These are phyloP conservation scores for Gallinago media DNA, from an alignment of 2,113 vertebrate species.

Conservation along the genomic window DNA sequence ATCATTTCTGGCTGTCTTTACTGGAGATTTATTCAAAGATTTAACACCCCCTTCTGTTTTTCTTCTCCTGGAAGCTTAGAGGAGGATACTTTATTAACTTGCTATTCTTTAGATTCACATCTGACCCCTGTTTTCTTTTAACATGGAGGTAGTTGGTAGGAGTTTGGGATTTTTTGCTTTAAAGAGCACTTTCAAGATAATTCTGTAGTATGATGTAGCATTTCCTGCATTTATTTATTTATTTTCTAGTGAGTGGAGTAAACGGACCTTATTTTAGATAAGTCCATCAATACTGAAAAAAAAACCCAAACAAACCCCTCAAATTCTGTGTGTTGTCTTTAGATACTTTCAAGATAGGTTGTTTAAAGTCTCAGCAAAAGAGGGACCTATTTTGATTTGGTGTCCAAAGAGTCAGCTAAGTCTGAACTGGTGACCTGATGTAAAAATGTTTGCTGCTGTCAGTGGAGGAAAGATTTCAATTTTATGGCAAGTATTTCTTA, in stretches of 20 bases:
- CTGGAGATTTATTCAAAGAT: slow-evolving; percentile 53
- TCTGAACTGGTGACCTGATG: neutral
- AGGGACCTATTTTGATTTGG: neutral
- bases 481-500: neutral
- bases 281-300: neutral
- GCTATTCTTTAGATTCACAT: neutral
- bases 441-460: neutral
- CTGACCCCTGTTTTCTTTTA: slow-evolving; percentile 39
- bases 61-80: slow-evolving; percentile 36
- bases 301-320: neutral
- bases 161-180: neutral
- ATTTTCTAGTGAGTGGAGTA: neutral
- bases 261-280: neutral
- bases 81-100: slow-evolving; percentile 48
- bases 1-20: slow-evolving; percentile 52
- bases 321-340: neutral
- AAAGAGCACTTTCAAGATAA: neutral
- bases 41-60: slow-evolving; percentile 63
- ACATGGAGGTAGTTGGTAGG: neutral
- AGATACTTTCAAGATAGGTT: neutral
- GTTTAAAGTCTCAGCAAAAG: neutral
- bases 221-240: neutral
- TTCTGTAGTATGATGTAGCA: neutral
- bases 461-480: neutral
- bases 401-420: neutral